A percentile compares a stretch with the other conserved stretches of the same genome.
Conservation (phyloP, 1,140 invertebrate genomes). For the Aphelenchoides fujianensis region DNA sequence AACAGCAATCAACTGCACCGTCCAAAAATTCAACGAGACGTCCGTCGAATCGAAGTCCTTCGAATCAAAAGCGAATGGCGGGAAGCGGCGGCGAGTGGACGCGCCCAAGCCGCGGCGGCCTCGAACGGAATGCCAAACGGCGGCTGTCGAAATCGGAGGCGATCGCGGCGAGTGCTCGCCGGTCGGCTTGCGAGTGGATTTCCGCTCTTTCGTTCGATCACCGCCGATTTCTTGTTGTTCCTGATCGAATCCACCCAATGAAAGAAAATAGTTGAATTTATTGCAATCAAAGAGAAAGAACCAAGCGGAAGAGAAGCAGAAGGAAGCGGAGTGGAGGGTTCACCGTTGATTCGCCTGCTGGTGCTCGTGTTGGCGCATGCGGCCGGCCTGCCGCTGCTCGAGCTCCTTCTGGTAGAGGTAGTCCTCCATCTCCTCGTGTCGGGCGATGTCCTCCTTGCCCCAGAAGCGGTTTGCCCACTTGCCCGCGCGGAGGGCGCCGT, state of each 20-base stretch:
- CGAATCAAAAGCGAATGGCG: not conserved
- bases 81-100: not conserved
- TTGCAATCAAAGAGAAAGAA: too few species aligned
- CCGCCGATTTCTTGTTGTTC: too few species aligned
- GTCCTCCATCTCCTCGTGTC: not conserved
- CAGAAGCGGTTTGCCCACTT: not conserved
- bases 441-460: not conserved
- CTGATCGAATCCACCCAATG: too few species aligned
- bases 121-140: not conserved
- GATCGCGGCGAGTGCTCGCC: not conserved
- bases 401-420: not conserved
- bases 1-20: not conserved
- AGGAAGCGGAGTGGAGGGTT: too few species aligned
- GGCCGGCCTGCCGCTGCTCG: not conserved
- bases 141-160: not conserved
- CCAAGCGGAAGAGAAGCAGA: too few species aligned
- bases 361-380: not conserved
- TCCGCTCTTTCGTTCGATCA: too few species aligned
- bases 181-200: not conserved
- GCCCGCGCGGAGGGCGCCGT: not conserved
- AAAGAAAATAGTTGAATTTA: too few species aligned
- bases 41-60: too few species aligned
- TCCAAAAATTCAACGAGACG: conserved; percentile 5
- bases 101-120: not conserved
- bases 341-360: too few species aligned